phyloP scores from a whole-genome alignment of 2,797 vertebrate species.

The Xenentodon cancila region DNA sequence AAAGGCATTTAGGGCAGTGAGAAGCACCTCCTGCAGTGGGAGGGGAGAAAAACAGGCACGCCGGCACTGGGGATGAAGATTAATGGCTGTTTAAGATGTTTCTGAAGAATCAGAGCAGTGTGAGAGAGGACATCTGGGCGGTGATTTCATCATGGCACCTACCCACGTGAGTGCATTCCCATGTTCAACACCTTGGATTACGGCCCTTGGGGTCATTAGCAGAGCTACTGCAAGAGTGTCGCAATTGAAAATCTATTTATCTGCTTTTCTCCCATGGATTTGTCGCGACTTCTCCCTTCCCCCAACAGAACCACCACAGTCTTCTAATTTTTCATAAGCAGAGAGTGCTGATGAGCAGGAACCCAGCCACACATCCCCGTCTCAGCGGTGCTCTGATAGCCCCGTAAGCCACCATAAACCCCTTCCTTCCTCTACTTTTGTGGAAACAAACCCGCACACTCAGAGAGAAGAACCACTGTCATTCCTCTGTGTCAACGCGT shows the following conservation, averaged over 20 bases:
- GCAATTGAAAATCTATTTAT: constrained; percentile 72
- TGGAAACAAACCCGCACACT: constrained; percentile 26
- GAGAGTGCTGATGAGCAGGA: constrained; percentile 36
- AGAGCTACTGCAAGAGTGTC: constrained; percentile 47
- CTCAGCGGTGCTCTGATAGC: constrained; percentile 4
- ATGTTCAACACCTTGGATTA: constrained; percentile 69
- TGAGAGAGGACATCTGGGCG: constrained; percentile 40
- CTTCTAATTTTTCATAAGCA: constrained; percentile 35
- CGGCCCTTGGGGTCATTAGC: constrained; percentile 57
- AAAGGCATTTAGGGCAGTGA: constrained; percentile 54
- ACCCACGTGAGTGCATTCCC: constrained; percentile 52
- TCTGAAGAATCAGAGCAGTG: constrained; percentile 52
- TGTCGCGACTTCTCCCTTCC: constrained; percentile 36
- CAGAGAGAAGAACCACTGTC: constrained; percentile 7
- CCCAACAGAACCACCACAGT: neutral
- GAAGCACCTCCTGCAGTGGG: constrained; percentile 25
- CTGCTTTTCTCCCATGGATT: constrained; percentile 66
- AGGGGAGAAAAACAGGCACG: constrained; percentile 58
- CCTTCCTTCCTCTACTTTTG: constrained; percentile 13
- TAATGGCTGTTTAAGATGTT: constrained; percentile 64
- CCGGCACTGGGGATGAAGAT: constrained; percentile 43
- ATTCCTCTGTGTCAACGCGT: constrained; percentile 33
- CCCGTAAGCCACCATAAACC: constrained; percentile 19
- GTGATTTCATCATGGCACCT: constrained; percentile 56
- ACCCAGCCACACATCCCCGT: constrained; percentile 35